Evolutionary conservation across 1,140 invertebrate species (phyloP).

Genomic region (Trichomalopsis sarcophagae): DNA sequence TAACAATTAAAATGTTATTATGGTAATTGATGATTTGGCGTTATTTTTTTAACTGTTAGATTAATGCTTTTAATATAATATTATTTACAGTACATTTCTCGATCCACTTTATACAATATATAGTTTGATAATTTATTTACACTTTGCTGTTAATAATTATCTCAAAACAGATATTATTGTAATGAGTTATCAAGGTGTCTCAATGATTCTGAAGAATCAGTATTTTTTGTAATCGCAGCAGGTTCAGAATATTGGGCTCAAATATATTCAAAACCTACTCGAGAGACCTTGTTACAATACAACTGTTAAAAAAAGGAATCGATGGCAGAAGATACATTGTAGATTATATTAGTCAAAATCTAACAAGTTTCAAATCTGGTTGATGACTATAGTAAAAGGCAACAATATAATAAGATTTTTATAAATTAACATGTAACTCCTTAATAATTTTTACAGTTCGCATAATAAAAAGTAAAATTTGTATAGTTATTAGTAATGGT

Average conservation of each 20-base stretch:
- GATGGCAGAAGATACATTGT: neutral
- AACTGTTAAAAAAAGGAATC: neutral
- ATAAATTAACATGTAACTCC: too few species aligned
- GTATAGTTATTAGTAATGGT: too few species aligned
- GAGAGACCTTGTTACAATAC: conserved; percentile 23
- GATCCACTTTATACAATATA: conserved; percentile 17
- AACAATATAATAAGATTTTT: too few species aligned
- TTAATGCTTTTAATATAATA: conserved; percentile 11
- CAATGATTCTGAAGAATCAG: neutral
- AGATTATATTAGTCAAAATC: neutral
- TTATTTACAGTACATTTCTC: neutral
- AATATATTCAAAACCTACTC: conserved; percentile 46
- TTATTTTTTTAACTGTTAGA: neutral
- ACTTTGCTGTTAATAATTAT: conserved; percentile 5
- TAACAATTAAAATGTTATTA: neutral
- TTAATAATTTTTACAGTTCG: too few species aligned
- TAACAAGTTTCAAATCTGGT: too few species aligned
- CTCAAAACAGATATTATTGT: neutral
- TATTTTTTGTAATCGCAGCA: conserved; percentile 14
- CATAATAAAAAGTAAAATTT: too few species aligned
- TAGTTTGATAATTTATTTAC: conserved; percentile 32
- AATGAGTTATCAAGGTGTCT: neutral
- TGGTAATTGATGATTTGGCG: neutral
- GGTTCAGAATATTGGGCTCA: conserved; percentile 54
- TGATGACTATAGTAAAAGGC: too few species aligned